Base-by-base conservation (phyloP, 2,113 vertebrate genomes). In the Ibidorhyncha struthersii region DNA sequence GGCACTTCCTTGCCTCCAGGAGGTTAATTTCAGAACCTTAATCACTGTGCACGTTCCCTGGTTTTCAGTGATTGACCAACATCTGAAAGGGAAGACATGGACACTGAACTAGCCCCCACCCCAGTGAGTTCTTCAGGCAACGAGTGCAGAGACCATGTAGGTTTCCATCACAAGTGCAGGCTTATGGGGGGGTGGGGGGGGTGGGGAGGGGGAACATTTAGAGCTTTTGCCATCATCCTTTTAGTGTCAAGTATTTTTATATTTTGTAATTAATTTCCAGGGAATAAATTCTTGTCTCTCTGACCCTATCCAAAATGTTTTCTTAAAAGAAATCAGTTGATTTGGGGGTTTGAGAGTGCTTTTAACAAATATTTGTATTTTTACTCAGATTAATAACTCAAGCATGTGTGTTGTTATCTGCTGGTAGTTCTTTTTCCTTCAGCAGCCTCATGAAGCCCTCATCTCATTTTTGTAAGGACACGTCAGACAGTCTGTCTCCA, bases 71-170 rank as follows among this genome's bases (percentile, higher is more conserved):
- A 40, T 17, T 2, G 1, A 34, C 45, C 52, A 76, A 30, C 18
- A 77, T 38, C 25, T 2, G 3, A 58, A 62, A 87, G 36, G 13
- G 34, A 34, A 77, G 49, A 30, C 1, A 1, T 32, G 27, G 52
- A 40, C 32, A 22, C 32, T 34, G 61, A 86, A 22, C 38, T 27
- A 22, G 1, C 8, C 6, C 49, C 45, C 63, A 8, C 14, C 6
- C 8, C 8, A 1, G 4, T 29, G 34, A 41, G 67, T 89, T 84
- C 67, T 67, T 53, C 67, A 91, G 72, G 38, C 36, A 58, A 2
- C 0, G 1, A 43, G 17, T 29, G 26, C 55, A 41, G 25, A 70
- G 36, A 14, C 20, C 17, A 13, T 6, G 10, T 12, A 45, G 19
- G 25, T 40, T 17, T 50, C 74, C 55, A 41, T 22, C 21, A 41